Evolutionary conservation across 2,888 invertebrate species (phyloP).

Genomic region (Hypomecis atomaria): DNA sequence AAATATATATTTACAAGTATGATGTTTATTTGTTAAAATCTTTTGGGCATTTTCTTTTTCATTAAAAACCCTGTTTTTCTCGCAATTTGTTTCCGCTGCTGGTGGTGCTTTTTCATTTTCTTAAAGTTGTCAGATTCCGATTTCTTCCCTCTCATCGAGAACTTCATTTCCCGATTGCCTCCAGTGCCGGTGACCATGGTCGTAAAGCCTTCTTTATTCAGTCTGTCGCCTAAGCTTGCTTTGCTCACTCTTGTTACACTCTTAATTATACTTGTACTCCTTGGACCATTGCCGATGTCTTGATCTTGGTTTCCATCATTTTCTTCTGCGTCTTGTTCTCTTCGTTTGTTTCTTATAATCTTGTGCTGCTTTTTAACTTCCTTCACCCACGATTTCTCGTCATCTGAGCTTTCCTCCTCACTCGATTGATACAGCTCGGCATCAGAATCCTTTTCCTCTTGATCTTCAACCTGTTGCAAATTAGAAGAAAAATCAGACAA

Average conservation of each 20-base stretch:
- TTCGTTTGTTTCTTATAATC: conserved; percentile 80
- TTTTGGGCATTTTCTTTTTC: conserved; percentile 65
- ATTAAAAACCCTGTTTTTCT: conserved; percentile 72
- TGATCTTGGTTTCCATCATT: conserved; percentile 54
- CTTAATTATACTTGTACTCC: conserved; percentile 74
- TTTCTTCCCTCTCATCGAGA: conserved; percentile 85
- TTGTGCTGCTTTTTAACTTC: conserved; percentile 92
- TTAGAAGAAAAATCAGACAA: not conserved
- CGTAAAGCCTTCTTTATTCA: conserved; percentile 84
- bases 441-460: conserved; percentile 78
- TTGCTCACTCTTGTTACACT: conserved; percentile 83
- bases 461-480: conserved; percentile 60
- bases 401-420: conserved; percentile 88
- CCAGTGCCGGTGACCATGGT: conserved; percentile 80
- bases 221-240: conserved; percentile 89
- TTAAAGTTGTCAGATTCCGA: conserved; percentile 82
- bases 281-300: conserved; percentile 81
- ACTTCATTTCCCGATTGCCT: conserved; percentile 93
- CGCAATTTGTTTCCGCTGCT: conserved; percentile 88
- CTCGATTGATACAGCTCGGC: conserved; percentile 78
- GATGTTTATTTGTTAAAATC: conserved; percentile 45
- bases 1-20: conserved; percentile 1
- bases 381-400: conserved; percentile 91
- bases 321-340: conserved; percentile 59
- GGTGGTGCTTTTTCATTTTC: conserved; percentile 87